phyloP scores from a whole-genome alignment of 2,888 invertebrate genomes.

The Drosophila sordidula region DNA sequence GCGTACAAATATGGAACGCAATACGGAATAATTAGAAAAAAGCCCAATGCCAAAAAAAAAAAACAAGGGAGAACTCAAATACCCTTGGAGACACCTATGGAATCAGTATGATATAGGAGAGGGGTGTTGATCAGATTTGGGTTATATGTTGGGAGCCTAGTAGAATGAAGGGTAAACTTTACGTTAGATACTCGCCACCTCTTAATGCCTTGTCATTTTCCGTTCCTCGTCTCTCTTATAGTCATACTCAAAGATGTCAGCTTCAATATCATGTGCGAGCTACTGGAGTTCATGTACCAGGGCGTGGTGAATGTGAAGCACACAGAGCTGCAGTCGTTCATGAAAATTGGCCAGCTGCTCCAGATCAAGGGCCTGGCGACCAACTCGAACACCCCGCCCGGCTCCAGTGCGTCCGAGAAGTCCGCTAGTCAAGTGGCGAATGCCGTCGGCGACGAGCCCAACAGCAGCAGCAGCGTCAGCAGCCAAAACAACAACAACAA shows the following conservation, averaged over 20 bases:
- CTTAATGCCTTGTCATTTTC: neutral
- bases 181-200: neutral
- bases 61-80: neutral
- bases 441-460: constrained; percentile 50
- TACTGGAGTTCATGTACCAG: constrained; percentile 88
- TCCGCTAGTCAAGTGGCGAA: constrained; percentile 69
- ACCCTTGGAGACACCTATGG: too few species aligned
- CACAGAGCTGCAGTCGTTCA: constrained; percentile 85
- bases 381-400: constrained; percentile 74
- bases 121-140: too few species aligned
- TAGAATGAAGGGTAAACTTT: too few species aligned
- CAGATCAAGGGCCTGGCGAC: constrained; percentile 86
- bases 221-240: constrained; percentile 30
- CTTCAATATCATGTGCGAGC: constrained; percentile 86
- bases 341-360: constrained; percentile 85
- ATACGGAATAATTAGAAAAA: constrained; percentile 15
- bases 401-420: constrained; percentile 76
- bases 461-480: constrained; percentile 32
- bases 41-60: constrained; percentile 15
- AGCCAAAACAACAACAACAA: constrained; percentile 43
- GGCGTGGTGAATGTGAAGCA: constrained; percentile 87
- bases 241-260: constrained; percentile 87
- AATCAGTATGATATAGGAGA: too few species aligned
- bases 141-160: too few species aligned
- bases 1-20: constrained; percentile 31